These are phyloP conservation scores for Myotis lucifugus DNA, from an alignment of 2,113 vertebrate genomes.

Conservation along the genomic window DNA sequence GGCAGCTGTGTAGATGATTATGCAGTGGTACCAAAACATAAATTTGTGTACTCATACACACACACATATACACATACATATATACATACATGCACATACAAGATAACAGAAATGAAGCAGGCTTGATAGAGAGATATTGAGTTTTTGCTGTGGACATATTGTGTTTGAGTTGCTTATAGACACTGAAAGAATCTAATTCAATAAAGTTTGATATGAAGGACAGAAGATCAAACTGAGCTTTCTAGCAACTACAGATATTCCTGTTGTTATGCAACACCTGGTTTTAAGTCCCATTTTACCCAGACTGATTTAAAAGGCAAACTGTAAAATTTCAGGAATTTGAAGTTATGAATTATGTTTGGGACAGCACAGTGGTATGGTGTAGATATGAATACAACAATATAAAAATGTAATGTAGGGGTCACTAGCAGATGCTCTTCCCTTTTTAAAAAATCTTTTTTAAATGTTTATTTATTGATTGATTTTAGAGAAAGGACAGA, in stretches of 20 bases:
- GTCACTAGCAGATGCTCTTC: neutral
- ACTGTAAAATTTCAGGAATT: constrained; percentile 27
- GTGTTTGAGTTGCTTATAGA: neutral
- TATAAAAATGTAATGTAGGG: neutral
- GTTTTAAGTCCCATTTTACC: constrained; percentile 23
- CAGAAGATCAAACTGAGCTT: constrained; percentile 5
- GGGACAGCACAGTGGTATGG: neutral
- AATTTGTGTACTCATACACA: neutral
- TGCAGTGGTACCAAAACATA: neutral
- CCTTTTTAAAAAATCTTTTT: neutral
- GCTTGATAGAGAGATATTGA: neutral
- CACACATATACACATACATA: neutral
- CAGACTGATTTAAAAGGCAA: neutral
- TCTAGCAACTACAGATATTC: neutral
- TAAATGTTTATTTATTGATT: no score
- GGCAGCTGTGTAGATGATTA: neutral
- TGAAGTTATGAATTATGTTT: neutral
- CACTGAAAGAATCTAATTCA: constrained; percentile 1
- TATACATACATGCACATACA: neutral
- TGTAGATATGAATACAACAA: neutral
- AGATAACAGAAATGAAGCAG: neutral
- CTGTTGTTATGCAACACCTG: neutral
- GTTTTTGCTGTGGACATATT: neutral
- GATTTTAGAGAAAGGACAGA: no score
- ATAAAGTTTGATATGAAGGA: neutral